phyloP scores from a whole-genome alignment of 2,113 vertebrate genomes.

The Muntiacus reevesi region DNA sequence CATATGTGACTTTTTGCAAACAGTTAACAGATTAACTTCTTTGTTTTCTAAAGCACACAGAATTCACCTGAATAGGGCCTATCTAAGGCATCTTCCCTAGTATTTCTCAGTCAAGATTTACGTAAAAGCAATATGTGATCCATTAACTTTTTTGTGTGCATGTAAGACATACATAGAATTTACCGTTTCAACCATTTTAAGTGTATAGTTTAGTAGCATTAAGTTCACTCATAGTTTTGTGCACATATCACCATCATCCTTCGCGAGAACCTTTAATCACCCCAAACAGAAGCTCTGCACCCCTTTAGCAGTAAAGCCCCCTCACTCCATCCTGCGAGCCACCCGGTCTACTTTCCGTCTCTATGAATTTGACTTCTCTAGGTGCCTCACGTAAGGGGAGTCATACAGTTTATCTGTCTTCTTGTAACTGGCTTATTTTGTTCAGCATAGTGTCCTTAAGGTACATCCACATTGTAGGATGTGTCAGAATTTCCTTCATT shows the following conservation, averaged over 20 bases:
- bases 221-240: background rate
- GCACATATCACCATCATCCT: too few relatives aligned
- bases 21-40: slow-evolving; percentile 47
- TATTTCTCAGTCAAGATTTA: slow-evolving; percentile 32
- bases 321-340: background rate
- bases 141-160: background rate
- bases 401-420: background rate
- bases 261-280: background rate
- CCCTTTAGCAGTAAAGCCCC: background rate
- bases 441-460: background rate
- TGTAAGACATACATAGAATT: background rate
- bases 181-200: background rate
- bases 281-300: background rate
- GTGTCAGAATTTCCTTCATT: background rate
- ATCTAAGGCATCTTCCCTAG: slow-evolving; percentile 20
- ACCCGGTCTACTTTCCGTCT: background rate
- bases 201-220: too few relatives aligned
- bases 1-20: slow-evolving; percentile 60
- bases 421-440: background rate
- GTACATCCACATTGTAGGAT: background rate
- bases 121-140: background rate
- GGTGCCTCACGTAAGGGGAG: background rate
- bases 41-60: slow-evolving; percentile 68
- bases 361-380: background rate
- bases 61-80: slow-evolving; percentile 39